These are phyloP conservation scores for Peromyscus leucopus DNA, from an alignment of 2,113 vertebrate genomes.

Conservation along the genomic window DNA sequence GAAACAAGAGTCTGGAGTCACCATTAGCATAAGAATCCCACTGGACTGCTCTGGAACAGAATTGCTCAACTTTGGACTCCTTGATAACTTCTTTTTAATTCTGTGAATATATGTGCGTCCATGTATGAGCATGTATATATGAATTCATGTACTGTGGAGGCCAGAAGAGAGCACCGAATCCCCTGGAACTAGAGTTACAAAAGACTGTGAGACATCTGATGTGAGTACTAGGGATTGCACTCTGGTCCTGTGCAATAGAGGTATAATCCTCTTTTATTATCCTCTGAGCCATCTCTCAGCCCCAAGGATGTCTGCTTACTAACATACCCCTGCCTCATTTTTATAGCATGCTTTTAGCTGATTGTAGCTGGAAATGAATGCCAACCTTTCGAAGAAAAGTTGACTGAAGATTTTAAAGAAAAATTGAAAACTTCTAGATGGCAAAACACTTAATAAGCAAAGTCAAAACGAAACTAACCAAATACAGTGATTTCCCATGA, in stretches of 20 bases:
- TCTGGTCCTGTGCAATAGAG: conserved; percentile 4
- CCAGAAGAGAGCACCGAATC: background rate
- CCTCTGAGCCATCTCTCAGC: background rate
- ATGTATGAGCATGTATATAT: background rate
- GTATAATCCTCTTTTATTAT: background rate
- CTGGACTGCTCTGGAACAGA: background rate
- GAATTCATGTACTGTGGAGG: background rate
- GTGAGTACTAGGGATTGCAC: background rate
- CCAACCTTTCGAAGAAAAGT: background rate
- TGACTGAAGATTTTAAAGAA: conserved; percentile 42
- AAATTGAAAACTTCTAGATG: background rate
- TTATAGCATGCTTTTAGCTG: conserved; percentile 8
- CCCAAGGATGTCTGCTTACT: background rate
- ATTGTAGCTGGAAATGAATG: conserved; percentile 15
- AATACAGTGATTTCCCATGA: conserved; percentile 15
- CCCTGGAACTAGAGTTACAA: background rate
- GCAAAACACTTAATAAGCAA: conserved; percentile 55
- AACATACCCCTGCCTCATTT: background rate
- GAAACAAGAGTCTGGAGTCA: conserved; percentile 6
- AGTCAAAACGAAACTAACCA: conserved; percentile 34
- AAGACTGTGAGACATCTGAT: background rate
- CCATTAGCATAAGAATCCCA: conserved; percentile 8
- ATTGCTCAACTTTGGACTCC: background rate
- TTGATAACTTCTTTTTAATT: background rate
- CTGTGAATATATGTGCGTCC: background rate